Percentiles rank a stretch among this genome's conserved stretches.
These are phyloP conservation scores for Acheta domesticus DNA, from an alignment of 2,888 invertebrate species.

Conservation along the genomic window DNA sequence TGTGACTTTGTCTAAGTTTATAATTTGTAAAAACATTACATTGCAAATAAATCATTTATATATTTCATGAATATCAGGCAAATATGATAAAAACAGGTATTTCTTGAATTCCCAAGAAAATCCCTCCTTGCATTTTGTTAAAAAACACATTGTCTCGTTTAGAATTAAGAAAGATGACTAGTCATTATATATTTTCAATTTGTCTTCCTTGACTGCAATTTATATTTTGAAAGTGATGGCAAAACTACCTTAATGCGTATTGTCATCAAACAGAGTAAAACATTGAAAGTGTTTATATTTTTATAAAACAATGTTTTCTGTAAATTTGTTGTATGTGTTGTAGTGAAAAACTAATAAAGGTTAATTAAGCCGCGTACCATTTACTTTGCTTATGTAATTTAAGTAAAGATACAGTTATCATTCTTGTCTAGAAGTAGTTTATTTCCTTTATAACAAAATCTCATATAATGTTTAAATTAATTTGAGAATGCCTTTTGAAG, in stretches of 20 bases:
- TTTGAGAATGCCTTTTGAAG: no score
- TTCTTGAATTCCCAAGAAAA: no score
- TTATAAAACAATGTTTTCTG: slow-evolving; percentile 34
- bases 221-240: slow-evolving; percentile 28
- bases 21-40: background rate
- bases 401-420: no score
- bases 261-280: slow-evolving; percentile 30
- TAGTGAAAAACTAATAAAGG: slow-evolving; percentile 25
- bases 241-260: slow-evolving; percentile 30
- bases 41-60: background rate
- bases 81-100: background rate
- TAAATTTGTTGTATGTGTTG: slow-evolving; percentile 34
- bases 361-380: background rate
- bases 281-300: slow-evolving; percentile 35
- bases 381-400: no score
- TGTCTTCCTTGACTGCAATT: slow-evolving; percentile 34
- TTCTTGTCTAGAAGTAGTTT: no score
- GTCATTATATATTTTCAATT: slow-evolving; percentile 32
- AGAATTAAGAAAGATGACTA: slow-evolving; percentile 27
- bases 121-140: background rate
- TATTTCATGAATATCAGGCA: background rate
- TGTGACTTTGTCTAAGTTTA: no score
- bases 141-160: background rate
- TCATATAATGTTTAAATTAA: no score
- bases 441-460: no score